Percentiles rank a stretch among this genome's conserved stretches.
These are phyloP conservation scores for Cordilura impudica DNA, from an alignment of 2,888 invertebrate genomes.

Conservation along the genomic window DNA sequence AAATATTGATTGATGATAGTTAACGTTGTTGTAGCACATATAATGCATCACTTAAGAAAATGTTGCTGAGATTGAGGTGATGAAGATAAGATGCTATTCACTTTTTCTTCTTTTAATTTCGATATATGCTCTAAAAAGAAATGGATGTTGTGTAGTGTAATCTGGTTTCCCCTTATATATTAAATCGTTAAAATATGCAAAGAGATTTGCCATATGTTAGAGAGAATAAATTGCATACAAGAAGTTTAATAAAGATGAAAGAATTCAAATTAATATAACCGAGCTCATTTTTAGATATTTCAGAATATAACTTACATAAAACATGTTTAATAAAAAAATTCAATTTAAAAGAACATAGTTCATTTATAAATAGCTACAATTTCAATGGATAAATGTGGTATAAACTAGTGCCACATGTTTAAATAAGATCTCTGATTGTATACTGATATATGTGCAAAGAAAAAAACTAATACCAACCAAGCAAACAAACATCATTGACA, in stretches of 20 bases:
- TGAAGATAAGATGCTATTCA: too few relatives aligned
- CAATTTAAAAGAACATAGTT: neutral
- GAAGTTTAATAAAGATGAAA: neutral
- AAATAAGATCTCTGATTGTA: conserved; percentile 5
- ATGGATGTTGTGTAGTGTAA: too few relatives aligned
- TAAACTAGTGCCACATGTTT: conserved; percentile 2
- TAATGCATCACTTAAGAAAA: too few relatives aligned
- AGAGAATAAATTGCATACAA: neutral
- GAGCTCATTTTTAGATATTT: too few relatives aligned
- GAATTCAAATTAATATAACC: too few relatives aligned
- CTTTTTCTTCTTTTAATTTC: too few relatives aligned
- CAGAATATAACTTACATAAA: too few relatives aligned
- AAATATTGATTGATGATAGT: too few relatives aligned
- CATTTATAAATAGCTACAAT: neutral
- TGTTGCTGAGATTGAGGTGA: too few relatives aligned
- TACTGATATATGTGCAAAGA: neutral
- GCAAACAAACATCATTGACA: conserved; percentile 35
- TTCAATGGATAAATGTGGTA: neutral
- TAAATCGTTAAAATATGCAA: neutral
- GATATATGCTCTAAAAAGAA: too few relatives aligned
- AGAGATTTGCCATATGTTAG: neutral
- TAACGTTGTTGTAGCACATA: too few relatives aligned
- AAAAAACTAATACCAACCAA: conserved; percentile 10
- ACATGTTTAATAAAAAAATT: neutral
- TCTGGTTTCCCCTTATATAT: too few relatives aligned